These are phyloP conservation scores for Nasonia oneida DNA, from an alignment of 2,888 invertebrate genomes.

Conservation along the genomic window DNA sequence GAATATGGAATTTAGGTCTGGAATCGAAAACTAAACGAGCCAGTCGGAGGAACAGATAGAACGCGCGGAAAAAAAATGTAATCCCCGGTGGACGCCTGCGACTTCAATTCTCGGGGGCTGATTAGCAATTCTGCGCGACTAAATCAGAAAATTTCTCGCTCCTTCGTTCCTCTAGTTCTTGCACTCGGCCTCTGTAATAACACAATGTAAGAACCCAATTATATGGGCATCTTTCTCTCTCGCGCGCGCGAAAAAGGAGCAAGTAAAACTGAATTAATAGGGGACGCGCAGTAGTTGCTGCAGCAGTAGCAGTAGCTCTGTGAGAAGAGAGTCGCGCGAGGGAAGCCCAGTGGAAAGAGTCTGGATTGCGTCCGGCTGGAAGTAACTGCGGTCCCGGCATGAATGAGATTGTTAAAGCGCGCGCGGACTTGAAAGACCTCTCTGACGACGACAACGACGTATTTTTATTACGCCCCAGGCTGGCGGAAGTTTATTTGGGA, in stretches of 20 bases:
- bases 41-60: not conserved
- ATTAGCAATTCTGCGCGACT: constrained; percentile 1
- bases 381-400: constrained; percentile 27
- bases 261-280: constrained; percentile 25
- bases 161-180: not conserved
- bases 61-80: not conserved
- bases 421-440: not conserved
- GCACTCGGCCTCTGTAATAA: not conserved
- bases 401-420: constrained; percentile 54
- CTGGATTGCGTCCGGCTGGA: constrained; percentile 54
- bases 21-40: not conserved
- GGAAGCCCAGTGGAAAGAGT: constrained; percentile 39
- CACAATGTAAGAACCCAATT: constrained; percentile 29
- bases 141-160: not conserved
- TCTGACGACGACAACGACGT: not conserved
- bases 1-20: no score
- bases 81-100: not conserved
- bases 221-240: constrained; percentile 7
- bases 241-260: not conserved
- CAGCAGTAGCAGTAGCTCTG: not conserved
- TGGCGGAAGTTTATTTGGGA: constrained; percentile 46
- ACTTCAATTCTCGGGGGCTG: not conserved
- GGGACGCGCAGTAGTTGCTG: not conserved
- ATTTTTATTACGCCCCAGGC: constrained; percentile 23
- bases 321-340: not conserved